Evolutionary conservation across 2,797 vertebrate species (phyloP).

Genomic region (Arnoldichthys spilopterus): DNA sequence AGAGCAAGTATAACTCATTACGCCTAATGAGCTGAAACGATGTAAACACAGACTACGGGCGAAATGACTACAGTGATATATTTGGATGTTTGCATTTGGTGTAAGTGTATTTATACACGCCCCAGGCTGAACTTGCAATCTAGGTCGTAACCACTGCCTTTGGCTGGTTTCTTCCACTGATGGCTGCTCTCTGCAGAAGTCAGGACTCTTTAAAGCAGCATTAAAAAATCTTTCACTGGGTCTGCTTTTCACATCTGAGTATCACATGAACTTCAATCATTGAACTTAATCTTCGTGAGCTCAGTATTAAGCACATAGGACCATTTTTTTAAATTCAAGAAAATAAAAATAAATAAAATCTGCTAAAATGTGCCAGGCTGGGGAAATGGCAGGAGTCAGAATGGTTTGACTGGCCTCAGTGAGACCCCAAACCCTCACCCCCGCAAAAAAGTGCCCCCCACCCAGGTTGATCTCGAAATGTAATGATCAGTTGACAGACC

Average conservation of each 20-base stretch:
- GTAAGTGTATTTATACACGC: not conserved
- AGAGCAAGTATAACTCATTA: not conserved
- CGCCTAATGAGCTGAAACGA: not conserved
- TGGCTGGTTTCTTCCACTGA: slow-evolving; percentile 3
- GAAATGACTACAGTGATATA: not conserved
- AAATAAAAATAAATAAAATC: not conserved
- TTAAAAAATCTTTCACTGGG: not conserved
- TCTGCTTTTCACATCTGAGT: not conserved
- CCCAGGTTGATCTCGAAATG: too few species aligned
- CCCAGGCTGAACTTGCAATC: not conserved
- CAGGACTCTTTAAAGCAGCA: too few species aligned
- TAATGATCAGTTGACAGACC: not conserved
- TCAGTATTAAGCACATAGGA: too few species aligned
- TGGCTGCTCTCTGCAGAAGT: not conserved
- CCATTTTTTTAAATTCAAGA: not conserved
- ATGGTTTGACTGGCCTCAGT: not conserved
- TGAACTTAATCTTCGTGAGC: not conserved
- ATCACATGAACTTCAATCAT: too few species aligned
- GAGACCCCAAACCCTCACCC: too few species aligned
- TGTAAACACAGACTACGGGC: not conserved
- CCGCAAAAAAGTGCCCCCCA: too few species aligned
- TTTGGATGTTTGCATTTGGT: slow-evolving; percentile 9
- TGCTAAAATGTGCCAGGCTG: not conserved
- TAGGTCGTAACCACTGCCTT: not conserved
- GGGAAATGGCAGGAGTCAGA: not conserved